Base-by-base conservation (phyloP, 1,140 invertebrate species). In the Orchesella cincta region DNA sequence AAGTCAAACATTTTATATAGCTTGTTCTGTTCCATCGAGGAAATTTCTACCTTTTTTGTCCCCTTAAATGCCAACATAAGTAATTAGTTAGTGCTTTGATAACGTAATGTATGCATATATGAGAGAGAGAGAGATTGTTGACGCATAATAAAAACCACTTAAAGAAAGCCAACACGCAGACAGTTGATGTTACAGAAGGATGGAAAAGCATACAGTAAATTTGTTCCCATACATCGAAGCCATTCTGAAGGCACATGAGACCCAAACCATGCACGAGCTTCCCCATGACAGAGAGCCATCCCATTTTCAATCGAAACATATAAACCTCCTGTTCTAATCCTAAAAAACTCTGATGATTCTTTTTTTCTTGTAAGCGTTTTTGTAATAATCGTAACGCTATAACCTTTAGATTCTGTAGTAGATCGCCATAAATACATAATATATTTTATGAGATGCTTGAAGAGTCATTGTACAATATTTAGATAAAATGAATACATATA, bases 341-440 rank as follows among this genome's bases (percentile, higher is more conserved):
- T 67, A 67, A 29, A 16, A 67, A 31, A 67, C 62, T 67, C 62
- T 67, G 28, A 67, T 67, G 31, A 67, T 67, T n/a, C n/a, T n/a
- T n/a, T n/a, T n/a, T n/a, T n/a, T n/a, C n/a, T 67, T 67, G 62
- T 67, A 67, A 67, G 62, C 62, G 62, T 67, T 67, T 67, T 67
- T 29, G n/a, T n/a, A 29, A 67, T 67, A 67, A 33, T n/a, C 62
- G 26, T 33, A 31, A 26, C 54, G 14, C 54, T n/a, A n/a, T n/a
- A n/a, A n/a, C n/a, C n/a, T n/a, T n/a, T n/a, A n/a, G n/a, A n/a
- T n/a, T n/a, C n/a, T n/a, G n/a, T n/a, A n/a, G n/a, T n/a, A n/a
- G n/a, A 57, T 57, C 54, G n/a, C n/a, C n/a, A n/a, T n/a, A 57
- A 23, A 57, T 57, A 57, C 54, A 57, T 57, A 57, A 57, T n/a